Evolutionary conservation across 1,140 invertebrate species (phyloP).

Genomic region (Spodoptera litura): DNA sequence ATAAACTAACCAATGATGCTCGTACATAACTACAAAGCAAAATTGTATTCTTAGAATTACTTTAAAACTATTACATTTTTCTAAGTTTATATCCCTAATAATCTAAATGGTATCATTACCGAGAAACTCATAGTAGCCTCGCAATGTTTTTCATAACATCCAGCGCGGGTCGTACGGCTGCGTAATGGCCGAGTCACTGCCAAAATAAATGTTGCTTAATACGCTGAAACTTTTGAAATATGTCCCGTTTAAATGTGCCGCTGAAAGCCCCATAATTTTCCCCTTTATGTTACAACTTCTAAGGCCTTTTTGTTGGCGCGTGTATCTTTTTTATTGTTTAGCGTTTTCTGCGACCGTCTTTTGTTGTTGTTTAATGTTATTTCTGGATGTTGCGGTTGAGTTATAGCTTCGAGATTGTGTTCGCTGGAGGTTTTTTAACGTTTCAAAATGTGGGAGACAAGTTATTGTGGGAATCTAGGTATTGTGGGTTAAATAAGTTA

Average conservation of each 20-base stretch:
- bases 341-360: conserved; percentile 37
- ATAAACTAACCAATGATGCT: too few relatives aligned
- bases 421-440: conserved; percentile 13
- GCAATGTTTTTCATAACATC: conserved; percentile 73
- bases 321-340: conserved; percentile 50
- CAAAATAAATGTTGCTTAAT: conserved; percentile 86
- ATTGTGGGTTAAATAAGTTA: background rate
- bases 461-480: background rate
- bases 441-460: background rate
- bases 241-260: conserved; percentile 83
- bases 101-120: background rate
- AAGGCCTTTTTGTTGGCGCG: conserved; percentile 67
- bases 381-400: conserved; percentile 26
- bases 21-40: too few relatives aligned
- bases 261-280: conserved; percentile 84
- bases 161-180: conserved; percentile 57
- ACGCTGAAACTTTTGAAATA: conserved; percentile 85
- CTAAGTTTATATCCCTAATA: too few relatives aligned
- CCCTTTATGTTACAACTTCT: conserved; percentile 79
- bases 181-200: conserved; percentile 82
- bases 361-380: conserved; percentile 45
- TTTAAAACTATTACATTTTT: too few relatives aligned
- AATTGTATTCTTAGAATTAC: too few relatives aligned
- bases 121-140: conserved; percentile 56
- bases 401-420: conserved; percentile 26